Evolutionary conservation across 2,888 invertebrate species (phyloP).

Genomic region (Lepidonotus clava): DNA sequence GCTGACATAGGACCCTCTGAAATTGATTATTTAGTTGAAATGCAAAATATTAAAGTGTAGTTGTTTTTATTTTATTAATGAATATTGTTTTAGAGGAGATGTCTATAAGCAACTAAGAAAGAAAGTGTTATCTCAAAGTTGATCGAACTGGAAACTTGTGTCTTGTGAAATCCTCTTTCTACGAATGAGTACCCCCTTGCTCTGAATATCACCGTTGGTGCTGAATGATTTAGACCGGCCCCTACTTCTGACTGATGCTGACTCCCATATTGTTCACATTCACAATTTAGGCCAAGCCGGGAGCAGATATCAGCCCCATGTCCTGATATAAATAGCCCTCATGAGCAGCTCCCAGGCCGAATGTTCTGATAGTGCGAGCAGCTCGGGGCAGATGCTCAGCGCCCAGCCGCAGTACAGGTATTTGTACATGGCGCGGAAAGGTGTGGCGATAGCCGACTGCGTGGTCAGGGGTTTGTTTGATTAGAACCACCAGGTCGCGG

Average conservation of each 20-base stretch:
- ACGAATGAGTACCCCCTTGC: too few species aligned
- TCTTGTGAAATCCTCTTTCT: too few species aligned
- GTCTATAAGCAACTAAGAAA: not conserved
- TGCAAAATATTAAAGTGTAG: too few species aligned
- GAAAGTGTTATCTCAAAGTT: too few species aligned
- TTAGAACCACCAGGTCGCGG: not conserved
- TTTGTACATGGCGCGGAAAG: not conserved
- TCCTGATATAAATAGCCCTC: conserved; percentile 20
- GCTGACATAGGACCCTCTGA: too few species aligned
- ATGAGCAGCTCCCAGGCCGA: not conserved
- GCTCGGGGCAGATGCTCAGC: not conserved
- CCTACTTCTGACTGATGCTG: not conserved
- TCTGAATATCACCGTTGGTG: too few species aligned
- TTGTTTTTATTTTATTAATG: too few species aligned
- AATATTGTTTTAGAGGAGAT: not conserved
- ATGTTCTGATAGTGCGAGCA: not conserved
- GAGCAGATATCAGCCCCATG: conserved; percentile 16
- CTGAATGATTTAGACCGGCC: too few species aligned
- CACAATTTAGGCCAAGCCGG: not conserved
- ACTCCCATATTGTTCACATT: conserved; percentile 24
- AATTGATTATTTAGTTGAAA: too few species aligned
- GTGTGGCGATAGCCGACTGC: not conserved
- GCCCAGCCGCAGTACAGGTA: not conserved
- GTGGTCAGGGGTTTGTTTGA: conserved; percentile 4
- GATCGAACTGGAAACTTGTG: too few species aligned